Conservation (phyloP, 2,797 vertebrate species). For the Bradypodion pumilum region DNA sequence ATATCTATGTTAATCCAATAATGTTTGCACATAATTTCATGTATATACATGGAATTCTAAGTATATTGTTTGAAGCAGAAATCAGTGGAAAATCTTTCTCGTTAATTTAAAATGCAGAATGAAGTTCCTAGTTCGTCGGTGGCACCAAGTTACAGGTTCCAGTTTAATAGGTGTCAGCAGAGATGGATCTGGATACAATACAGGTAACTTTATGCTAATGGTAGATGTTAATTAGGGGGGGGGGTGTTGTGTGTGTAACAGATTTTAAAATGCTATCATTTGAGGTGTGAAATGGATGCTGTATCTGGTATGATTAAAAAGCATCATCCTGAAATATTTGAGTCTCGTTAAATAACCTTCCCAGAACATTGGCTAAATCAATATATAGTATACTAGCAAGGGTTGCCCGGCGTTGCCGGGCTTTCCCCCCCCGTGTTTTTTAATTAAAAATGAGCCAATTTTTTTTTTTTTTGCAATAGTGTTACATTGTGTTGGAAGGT, state of each 20-base stretch:
- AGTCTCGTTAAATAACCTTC: not conserved
- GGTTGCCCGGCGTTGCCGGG: no score
- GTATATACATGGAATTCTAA: not conserved
- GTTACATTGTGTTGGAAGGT: no score
- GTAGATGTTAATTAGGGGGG: no score
- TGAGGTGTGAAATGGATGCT: not conserved
- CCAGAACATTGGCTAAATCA: not conserved
- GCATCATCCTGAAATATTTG: not conserved
- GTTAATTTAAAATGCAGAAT: slow-evolving; percentile 80
- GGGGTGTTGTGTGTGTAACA: no score
- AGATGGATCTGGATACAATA: slow-evolving; percentile 80
- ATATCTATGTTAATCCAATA: not conserved
- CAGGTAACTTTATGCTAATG: slow-evolving; percentile 75
- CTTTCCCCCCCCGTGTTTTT: no score
- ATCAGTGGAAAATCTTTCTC: not conserved
- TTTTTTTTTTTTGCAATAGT: no score
- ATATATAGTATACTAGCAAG: not conserved
- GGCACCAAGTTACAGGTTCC: slow-evolving; percentile 87
- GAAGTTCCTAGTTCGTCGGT: slow-evolving; percentile 93
- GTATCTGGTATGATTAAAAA: not conserved
- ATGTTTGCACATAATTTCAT: not conserved
- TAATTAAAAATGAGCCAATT: no score
- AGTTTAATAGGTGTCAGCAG: slow-evolving; percentile 76
- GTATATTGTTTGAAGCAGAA: not conserved
- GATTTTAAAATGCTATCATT: not conserved